phyloP scores from a whole-genome alignment of 2,113 vertebrate genomes.

The Pseudolaguvia tuberculata region DNA sequence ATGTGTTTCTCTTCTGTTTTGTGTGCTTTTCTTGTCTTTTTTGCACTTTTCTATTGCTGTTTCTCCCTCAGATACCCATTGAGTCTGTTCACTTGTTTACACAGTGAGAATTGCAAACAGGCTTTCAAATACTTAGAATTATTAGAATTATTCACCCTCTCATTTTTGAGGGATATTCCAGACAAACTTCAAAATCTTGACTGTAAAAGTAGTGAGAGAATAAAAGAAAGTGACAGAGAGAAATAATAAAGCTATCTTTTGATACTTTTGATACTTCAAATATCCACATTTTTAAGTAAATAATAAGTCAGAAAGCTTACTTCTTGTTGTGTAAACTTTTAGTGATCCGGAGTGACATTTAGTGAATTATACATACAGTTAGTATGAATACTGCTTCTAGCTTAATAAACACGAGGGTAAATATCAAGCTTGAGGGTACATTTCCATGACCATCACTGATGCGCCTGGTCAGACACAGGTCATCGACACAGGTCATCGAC shows the following conservation, averaged over 20 bases:
- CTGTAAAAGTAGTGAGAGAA: no score
- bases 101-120: slow-evolving; percentile 58
- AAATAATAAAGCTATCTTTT: no score
- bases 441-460: slow-evolving; percentile 1
- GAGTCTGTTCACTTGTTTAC: slow-evolving; percentile 53
- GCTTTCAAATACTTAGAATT: slow-evolving; percentile 53
- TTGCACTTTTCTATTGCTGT: slow-evolving; percentile 4
- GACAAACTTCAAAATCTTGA: slow-evolving; percentile 64
- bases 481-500: slow-evolving; percentile 65
- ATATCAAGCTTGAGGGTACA: not conserved
- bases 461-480: slow-evolving; percentile 53
- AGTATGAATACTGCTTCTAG: slow-evolving; percentile 58
- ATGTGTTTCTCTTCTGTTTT: slow-evolving; percentile 22
- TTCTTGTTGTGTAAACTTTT: slow-evolving; percentile 53
- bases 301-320: slow-evolving; percentile 33
- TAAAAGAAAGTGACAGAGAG: slow-evolving; percentile 12
- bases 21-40: slow-evolving; percentile 27
- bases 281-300: slow-evolving; percentile 5
- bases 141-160: no score
- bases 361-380: slow-evolving; percentile 45
- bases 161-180: slow-evolving; percentile 66
- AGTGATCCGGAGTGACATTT: not conserved
- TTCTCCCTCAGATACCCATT: slow-evolving; percentile 30
- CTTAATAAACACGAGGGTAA: slow-evolving; percentile 56
- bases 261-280: no score